These are phyloP conservation scores for Dysmachus trigonus DNA, from an alignment of 2,888 invertebrate species.

Conservation along the genomic window DNA sequence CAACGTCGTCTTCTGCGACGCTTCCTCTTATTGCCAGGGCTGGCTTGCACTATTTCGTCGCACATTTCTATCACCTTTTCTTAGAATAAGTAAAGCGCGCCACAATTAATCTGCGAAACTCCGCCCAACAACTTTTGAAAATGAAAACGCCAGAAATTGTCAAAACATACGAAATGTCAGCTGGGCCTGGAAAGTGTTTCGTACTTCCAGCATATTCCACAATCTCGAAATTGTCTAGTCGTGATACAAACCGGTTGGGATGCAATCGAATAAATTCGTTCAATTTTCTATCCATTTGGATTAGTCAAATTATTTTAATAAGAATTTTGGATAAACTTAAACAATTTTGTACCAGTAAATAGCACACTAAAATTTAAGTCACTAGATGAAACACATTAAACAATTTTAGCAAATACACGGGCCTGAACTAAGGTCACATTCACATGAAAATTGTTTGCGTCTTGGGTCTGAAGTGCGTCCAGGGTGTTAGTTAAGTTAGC, in stretches of 20 bases:
- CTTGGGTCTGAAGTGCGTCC: too few species aligned
- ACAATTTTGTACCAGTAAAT: too few species aligned
- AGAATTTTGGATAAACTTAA: too few species aligned
- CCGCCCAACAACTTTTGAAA: not conserved
- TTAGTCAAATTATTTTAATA: too few species aligned
- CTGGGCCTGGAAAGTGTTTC: not conserved
- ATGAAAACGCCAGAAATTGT: not conserved
- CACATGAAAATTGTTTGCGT: not conserved
- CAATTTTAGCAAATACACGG: not conserved
- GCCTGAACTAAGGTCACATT: not conserved
- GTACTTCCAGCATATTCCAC: not conserved
- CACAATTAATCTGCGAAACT: not conserved
- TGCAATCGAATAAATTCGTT: not conserved
- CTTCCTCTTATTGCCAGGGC: slow-evolving; percentile 5
- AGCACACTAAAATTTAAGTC: too few species aligned
- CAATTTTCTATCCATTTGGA: too few species aligned
- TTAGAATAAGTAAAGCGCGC: not conserved
- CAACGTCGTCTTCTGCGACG: slow-evolving; percentile 10
- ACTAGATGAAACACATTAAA: not conserved
- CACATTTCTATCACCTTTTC: not conserved
- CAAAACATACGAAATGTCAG: not conserved
- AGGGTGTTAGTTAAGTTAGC: too few species aligned
- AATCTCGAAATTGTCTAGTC: not conserved
- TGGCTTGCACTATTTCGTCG: slow-evolving; percentile 42
- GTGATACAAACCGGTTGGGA: not conserved